These are phyloP conservation scores for Elaphurus davidianus DNA, from an alignment of 2,113 vertebrate species.

Conservation along the genomic window DNA sequence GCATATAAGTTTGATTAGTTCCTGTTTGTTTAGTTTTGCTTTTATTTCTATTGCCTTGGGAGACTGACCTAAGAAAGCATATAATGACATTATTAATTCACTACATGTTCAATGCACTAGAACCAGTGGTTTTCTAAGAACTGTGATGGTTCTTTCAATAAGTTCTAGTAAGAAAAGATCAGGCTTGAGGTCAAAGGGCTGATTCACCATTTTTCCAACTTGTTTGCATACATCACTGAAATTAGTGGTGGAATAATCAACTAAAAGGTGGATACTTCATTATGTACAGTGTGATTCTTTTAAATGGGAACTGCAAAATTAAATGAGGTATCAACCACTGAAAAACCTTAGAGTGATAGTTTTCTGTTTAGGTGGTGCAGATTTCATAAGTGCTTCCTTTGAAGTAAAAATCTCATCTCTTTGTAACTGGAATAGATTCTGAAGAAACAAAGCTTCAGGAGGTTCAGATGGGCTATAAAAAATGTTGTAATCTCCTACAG, in stretches of 20 bases:
- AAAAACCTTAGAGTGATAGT: background rate
- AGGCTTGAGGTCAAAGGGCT: background rate
- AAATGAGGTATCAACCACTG: background rate
- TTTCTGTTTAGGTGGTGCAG: background rate
- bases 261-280: background rate
- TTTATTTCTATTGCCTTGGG: background rate
- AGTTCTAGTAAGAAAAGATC: background rate
- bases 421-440: slow-evolving; percentile 34
- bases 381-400: slow-evolving; percentile 52
- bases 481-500: slow-evolving; percentile 54
- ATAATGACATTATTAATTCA: background rate
- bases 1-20: background rate
- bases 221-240: background rate
- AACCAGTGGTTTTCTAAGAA: background rate
- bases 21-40: background rate
- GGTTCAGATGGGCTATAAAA: slow-evolving; percentile 62
- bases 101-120: background rate
- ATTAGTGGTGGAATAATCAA: background rate
- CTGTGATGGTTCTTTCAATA: background rate
- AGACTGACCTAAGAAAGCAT: background rate
- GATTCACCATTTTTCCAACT: background rate
- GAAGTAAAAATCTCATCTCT: slow-evolving; percentile 47
- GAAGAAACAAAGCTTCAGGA: slow-evolving; percentile 53
- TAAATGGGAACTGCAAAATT: background rate
- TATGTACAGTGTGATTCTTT: background rate